A percentile compares a stretch with the other conserved stretches of the same genome.
These are phyloP conservation scores for Leuciscus idus DNA, from an alignment of 2,113 vertebrate species.

Conservation along the genomic window DNA sequence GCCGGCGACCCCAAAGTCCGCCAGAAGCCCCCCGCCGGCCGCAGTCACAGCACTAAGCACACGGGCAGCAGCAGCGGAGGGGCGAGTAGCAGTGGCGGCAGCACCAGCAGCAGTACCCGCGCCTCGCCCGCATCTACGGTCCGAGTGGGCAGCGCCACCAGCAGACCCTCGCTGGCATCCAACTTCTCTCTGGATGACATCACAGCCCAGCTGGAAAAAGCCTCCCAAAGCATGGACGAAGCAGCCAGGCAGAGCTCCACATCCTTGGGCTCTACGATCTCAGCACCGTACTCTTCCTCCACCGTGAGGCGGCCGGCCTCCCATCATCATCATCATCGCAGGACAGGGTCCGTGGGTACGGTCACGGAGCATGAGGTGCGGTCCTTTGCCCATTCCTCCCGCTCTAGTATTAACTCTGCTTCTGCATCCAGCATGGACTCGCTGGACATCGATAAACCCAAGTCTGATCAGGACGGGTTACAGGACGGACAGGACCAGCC, in stretches of 20 bases:
- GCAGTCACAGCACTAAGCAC: conserved; percentile 72
- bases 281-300: conserved; percentile 69
- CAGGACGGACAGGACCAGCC: conserved; percentile 73
- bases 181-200: conserved; percentile 97
- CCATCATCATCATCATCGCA: conserved; percentile 80
- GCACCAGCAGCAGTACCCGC: conserved; percentile 82
- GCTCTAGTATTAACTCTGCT: conserved; percentile 89
- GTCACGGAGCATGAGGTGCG: conserved; percentile 91
- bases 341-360: conserved; percentile 93
- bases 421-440: conserved; percentile 93
- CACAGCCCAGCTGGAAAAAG: conserved; percentile 95
- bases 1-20: conserved; percentile 77
- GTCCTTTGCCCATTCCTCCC: conserved; percentile 88
- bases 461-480: conserved; percentile 82
- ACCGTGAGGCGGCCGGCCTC: conserved; percentile 73
- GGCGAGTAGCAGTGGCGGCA: conserved; percentile 73
- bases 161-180: conserved; percentile 77
- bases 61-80: conserved; percentile 70
- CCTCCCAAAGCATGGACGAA: conserved; percentile 97
- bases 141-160: conserved; percentile 61
- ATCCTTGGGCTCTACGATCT: conserved; percentile 68
- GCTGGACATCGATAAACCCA: conserved; percentile 86
- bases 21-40: conserved; percentile 83
- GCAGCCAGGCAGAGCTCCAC: conserved; percentile 86
- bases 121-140: conserved; percentile 77